Conservation (phyloP, 2,113 vertebrate genomes). For the Macrotus californicus region DNA sequence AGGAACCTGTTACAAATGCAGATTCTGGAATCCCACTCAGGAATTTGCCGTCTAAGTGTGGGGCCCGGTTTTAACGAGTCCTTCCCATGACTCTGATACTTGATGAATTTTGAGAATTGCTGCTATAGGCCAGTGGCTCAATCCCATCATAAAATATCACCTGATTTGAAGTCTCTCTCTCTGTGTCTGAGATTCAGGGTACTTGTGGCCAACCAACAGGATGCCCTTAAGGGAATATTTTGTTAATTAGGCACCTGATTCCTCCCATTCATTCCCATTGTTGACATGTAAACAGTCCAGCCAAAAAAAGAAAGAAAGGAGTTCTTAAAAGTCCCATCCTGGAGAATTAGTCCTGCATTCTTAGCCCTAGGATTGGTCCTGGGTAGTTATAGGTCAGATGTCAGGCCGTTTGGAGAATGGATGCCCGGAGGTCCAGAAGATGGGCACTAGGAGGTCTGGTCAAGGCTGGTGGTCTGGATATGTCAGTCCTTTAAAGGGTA, state of each 20-base stretch:
- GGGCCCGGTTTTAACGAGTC: background rate
- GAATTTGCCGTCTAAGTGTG: background rate
- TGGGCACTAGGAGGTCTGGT: background rate
- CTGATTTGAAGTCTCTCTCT: background rate
- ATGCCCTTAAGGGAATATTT: background rate
- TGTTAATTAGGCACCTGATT: background rate
- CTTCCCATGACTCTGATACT: background rate
- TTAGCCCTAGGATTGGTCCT: background rate
- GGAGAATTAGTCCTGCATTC: background rate
- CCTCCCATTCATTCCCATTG: background rate
- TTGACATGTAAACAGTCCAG: background rate
- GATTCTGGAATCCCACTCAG: background rate
- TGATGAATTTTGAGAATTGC: background rate
- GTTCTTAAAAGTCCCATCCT: background rate
- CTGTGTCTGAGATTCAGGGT: background rate
- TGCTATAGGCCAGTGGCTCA: background rate
- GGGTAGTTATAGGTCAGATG: background rate
- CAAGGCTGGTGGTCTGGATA: background rate
- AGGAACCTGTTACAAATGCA: background rate
- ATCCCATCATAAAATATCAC: background rate
- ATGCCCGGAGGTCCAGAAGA: background rate
- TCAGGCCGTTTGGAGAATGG: background rate
- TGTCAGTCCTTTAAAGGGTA: background rate
- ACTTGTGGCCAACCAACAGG: background rate
- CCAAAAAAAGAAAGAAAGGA: background rate